Evolutionary conservation across 2,797 vertebrate genomes (phyloP), one percentile per base, ranked within the genome.

Genomic region (Neoniphon sammara): DNA sequence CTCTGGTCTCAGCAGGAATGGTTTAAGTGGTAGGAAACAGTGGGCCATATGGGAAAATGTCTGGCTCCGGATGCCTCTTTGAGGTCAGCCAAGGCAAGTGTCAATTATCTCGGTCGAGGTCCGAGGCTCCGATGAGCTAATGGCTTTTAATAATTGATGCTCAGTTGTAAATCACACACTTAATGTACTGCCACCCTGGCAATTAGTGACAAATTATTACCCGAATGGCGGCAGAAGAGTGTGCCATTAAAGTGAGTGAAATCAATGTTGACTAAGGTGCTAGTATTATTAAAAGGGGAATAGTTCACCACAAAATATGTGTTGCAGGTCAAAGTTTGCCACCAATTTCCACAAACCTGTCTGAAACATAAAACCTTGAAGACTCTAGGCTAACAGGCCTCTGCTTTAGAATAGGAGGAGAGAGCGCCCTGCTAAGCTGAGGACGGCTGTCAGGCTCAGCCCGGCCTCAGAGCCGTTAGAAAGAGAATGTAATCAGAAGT

Each of bases 91-190:
- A 21, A 88, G 85, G 81, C 79, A 86, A 90, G 78, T 83, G 86
- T 90, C 87, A 90, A 88, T 92, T 90, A 89, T 78, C 80, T 30
- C 6, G 85, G 87, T 85, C 82, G 73, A 80, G 80, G 77, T 80
- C 61, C 52, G 56, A 84, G 80, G 66, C 2, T 21, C 74, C 50
- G 27, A 75, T 70, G 74, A 84, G 80, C 66, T 50, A 27, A 75
- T n/a, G 59, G 10, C 1, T 5, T 54, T 83, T 73, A 54, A 86
- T 88, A 85, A 83, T 85, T 81, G 64, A 85, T 30, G 69, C 53
- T 52, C 5, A 18, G 72, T 73, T 75, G 44, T 39, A 81, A 61
- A 61, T 61, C 59, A 57, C 66, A 46, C 53, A 25, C 12, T 49
- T n/a, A 27, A 64, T 21, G 27, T 46, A 77, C 42, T 63, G 69